phyloP scores from a whole-genome alignment of 1,140 invertebrate genomes.

The Nixonia krombeini region DNA sequence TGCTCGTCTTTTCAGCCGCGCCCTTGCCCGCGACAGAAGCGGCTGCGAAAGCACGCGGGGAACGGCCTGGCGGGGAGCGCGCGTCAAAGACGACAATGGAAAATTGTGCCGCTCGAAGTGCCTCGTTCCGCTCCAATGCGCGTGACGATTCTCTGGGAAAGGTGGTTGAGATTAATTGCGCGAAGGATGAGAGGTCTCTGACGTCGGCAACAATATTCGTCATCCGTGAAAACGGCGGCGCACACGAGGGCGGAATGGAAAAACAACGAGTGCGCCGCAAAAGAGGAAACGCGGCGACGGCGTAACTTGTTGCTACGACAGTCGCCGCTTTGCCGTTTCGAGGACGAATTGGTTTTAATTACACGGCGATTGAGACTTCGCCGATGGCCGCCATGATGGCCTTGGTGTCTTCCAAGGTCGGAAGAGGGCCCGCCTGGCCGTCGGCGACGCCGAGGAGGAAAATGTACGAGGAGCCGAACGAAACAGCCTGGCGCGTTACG shows the following conservation, averaged over 20 bases:
- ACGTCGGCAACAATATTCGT: background rate
- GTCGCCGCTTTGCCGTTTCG: too few relatives aligned
- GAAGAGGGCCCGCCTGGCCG: slow-evolving; percentile 23
- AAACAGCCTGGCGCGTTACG: slow-evolving; percentile 50
- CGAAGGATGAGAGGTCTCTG: slow-evolving; percentile 2
- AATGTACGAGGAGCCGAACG: slow-evolving; percentile 34
- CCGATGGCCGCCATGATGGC: slow-evolving; percentile 21
- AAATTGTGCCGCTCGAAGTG: slow-evolving; percentile 23
- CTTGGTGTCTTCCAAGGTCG: slow-evolving; percentile 40
- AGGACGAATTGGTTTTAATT: too few relatives aligned
- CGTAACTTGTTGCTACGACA: too few relatives aligned
- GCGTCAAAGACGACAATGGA: slow-evolving; percentile 40
- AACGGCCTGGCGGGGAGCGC: too few relatives aligned
- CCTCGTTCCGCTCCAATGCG: slow-evolving; percentile 14
- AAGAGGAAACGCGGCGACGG: too few relatives aligned
- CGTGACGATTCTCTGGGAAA: slow-evolving; percentile 3
- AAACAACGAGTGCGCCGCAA: too few relatives aligned
- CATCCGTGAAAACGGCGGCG: background rate
- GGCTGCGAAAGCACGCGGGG: too few relatives aligned
- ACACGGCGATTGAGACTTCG: too few relatives aligned
- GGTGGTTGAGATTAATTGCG: slow-evolving; percentile 34
- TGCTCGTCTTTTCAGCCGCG: background rate
- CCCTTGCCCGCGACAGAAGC: too few relatives aligned
- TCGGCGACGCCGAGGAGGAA: slow-evolving; percentile 39
- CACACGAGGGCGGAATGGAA: too few relatives aligned